Conservation (phyloP, 1,140 invertebrate genomes). For the Drosophila jambulina region DNA sequence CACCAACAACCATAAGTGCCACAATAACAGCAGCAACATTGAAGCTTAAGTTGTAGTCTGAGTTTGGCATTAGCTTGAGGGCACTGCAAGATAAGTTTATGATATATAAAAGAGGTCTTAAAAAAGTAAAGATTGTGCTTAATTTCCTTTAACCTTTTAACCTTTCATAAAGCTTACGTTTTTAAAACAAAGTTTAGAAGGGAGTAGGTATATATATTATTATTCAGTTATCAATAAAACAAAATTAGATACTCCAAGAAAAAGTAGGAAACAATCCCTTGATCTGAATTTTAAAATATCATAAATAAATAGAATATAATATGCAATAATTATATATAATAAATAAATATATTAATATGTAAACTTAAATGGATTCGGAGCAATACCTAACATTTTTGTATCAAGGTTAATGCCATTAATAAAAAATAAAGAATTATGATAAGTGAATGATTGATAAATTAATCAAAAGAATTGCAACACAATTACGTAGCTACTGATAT, state of each 20-base stretch:
- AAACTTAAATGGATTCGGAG: no score
- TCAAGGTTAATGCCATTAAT: background rate
- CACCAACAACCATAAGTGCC: conserved; percentile 28
- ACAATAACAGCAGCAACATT: conserved; percentile 32
- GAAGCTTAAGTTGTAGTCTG: conserved; percentile 2
- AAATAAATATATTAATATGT: no score
- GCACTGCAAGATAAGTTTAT: conserved; percentile 8
- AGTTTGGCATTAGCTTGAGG: conserved; percentile 18
- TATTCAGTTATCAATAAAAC: no score
- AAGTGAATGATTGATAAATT: conserved; percentile 2
- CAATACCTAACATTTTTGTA: background rate
- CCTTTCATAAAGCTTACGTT: no score
- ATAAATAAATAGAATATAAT: background rate
- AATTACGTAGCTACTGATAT: background rate
- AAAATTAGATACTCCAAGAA: no score
- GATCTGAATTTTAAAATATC: no score
- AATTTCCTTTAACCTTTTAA: no score
- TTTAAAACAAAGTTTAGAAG: no score
- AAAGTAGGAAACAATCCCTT: no score
- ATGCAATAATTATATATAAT: no score
- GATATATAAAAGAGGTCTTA: background rate
- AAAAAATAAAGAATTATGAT: background rate
- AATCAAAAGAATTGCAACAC: background rate
- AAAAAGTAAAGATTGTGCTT: no score
- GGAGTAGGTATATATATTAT: no score